phyloP scores from a whole-genome alignment of 2,888 invertebrate species.

The Spilarctia lutea region DNA sequence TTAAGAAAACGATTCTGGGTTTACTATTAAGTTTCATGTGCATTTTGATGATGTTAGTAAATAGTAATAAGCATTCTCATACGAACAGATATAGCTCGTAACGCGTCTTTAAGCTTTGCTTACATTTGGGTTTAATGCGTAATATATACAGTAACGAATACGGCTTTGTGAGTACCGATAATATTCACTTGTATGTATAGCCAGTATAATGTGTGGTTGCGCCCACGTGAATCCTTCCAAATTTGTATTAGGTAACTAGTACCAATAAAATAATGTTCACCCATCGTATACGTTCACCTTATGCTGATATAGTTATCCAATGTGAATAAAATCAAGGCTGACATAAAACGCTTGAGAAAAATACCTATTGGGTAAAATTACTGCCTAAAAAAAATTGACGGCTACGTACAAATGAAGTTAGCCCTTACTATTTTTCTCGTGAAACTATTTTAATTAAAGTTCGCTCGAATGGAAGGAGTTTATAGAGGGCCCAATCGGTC shows the following conservation, averaged over 20 bases:
- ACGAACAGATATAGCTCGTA: slow-evolving; percentile 35
- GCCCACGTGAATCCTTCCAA: slow-evolving; percentile 48
- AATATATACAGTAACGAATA: slow-evolving; percentile 57
- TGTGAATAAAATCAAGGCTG: slow-evolving; percentile 27
- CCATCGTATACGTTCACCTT: slow-evolving; percentile 38
- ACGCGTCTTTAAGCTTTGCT: slow-evolving; percentile 42
- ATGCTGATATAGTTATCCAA: slow-evolving; percentile 43
- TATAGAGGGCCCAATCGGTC: slow-evolving; percentile 77
- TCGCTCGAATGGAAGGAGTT: slow-evolving; percentile 75
- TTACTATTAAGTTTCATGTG: slow-evolving; percentile 37
- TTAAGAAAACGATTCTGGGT: slow-evolving; percentile 31
- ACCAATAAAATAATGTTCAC: slow-evolving; percentile 43
- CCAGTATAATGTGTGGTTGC: slow-evolving; percentile 48
- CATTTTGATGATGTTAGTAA: slow-evolving; percentile 37
- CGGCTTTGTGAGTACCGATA: slow-evolving; percentile 60
- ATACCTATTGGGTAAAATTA: slow-evolving; percentile 39
- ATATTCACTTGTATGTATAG: slow-evolving; percentile 57
- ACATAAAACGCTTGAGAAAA: slow-evolving; percentile 31
- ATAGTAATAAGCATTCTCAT: slow-evolving; percentile 37
- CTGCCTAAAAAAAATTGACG: slow-evolving; percentile 47
- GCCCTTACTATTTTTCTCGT: slow-evolving; percentile 73
- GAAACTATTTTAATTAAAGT: slow-evolving; percentile 83
- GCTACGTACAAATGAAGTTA: slow-evolving; percentile 63
- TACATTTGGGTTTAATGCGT: slow-evolving; percentile 48
- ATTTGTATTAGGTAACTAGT: slow-evolving; percentile 33